Conservation (phyloP, 1,140 invertebrate species). For the Papilio polyxenes region DNA sequence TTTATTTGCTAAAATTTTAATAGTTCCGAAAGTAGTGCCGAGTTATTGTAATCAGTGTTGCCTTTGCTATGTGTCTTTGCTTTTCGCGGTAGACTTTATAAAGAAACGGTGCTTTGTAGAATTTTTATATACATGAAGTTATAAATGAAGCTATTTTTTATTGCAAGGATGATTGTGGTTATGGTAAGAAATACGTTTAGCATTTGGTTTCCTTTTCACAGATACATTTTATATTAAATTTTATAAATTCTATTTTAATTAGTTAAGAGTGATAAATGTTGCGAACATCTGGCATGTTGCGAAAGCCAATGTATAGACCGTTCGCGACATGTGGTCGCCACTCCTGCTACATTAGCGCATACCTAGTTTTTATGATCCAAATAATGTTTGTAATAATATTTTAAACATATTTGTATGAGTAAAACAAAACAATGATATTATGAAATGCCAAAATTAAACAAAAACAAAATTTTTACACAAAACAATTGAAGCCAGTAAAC, state of each 20-base stretch:
- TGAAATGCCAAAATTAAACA: background rate
- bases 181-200: constrained; percentile 48
- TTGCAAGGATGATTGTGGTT: constrained; percentile 46
- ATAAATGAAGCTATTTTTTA: constrained; percentile 32
- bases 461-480: too few species aligned
- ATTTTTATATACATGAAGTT: constrained; percentile 42
- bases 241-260: constrained; percentile 41
- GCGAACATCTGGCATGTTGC: constrained; percentile 69
- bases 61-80: constrained; percentile 79
- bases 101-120: constrained; percentile 72
- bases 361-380: constrained; percentile 46
- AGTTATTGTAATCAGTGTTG: constrained; percentile 73
- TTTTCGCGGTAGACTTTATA: constrained; percentile 71
- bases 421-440: background rate
- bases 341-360: constrained; percentile 54
- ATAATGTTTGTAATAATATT: constrained; percentile 37
- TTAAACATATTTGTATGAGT: background rate
- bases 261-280: constrained; percentile 62
- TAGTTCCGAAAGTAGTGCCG: constrained; percentile 64
- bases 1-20: constrained; percentile 60
- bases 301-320: constrained; percentile 58
- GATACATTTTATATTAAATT: background rate
- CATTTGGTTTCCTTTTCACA: background rate
- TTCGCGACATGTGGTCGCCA: constrained; percentile 73
- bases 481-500: too few species aligned